phyloP scores from a whole-genome alignment of 2,888 invertebrate species.

The Diogma glabrata region DNA sequence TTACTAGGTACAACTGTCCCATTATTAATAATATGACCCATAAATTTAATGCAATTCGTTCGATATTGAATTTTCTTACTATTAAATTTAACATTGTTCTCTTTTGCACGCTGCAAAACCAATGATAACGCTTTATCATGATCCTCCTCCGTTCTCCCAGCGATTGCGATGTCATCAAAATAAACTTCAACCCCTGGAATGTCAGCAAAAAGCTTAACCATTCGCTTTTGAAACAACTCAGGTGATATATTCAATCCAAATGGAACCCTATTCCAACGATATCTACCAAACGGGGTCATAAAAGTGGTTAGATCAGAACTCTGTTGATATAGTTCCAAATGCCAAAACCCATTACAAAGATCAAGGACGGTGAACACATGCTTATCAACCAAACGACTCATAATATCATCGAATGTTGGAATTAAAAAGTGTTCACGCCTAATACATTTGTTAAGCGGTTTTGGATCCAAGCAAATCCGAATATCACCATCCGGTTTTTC shows the following conservation, averaged over 20 bases:
- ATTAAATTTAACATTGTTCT: background rate
- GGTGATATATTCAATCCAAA: background rate
- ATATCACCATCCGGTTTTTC: too few relatives aligned
- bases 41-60: background rate
- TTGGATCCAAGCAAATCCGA: too few relatives aligned
- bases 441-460: background rate
- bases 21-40: background rate
- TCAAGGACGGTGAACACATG: too few relatives aligned
- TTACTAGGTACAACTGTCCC: background rate
- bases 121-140: background rate
- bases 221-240: background rate
- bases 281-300: conserved; percentile 16
- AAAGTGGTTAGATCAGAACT: background rate
- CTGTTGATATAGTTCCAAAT: background rate
- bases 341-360: conserved; percentile 15
- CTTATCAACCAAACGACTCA: too few relatives aligned
- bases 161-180: background rate
- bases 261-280: conserved; percentile 19
- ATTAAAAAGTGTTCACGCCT: background rate
- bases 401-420: background rate
- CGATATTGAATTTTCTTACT: background rate
- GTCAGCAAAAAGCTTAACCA: too few relatives aligned
- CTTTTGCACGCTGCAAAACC: background rate
- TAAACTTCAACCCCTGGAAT: background rate
- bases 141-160: background rate